Evolutionary conservation across 2,113 vertebrate genomes (phyloP).

Genomic region (mouse (Mus musculus)): DNA sequence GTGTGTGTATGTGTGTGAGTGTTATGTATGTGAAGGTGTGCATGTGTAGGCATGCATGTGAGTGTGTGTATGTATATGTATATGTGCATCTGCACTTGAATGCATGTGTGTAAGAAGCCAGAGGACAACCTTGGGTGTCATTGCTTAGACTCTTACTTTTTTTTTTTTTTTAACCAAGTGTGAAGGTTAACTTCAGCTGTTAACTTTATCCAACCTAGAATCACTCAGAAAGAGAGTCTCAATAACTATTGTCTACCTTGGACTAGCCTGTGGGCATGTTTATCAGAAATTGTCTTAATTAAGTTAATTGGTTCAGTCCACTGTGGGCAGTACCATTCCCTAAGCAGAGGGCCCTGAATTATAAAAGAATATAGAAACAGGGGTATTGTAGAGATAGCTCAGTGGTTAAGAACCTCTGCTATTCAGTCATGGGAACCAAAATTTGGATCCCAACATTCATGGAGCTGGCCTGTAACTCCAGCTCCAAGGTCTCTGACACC

Average conservation of each 20-base stretch:
- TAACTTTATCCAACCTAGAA: background rate
- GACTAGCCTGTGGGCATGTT: background rate
- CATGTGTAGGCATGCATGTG: too few species aligned
- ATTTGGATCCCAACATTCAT: background rate
- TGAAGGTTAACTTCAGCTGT: background rate
- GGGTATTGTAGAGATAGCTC: background rate
- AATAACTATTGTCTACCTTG: background rate
- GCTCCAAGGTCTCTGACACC: background rate
- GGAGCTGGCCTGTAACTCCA: background rate
- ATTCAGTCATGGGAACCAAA: background rate
- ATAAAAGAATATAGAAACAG: background rate
- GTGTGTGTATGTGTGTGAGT: background rate
- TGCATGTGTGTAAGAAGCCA: background rate
- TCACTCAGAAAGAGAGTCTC: background rate
- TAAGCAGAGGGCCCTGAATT: background rate
- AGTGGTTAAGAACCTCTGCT: background rate
- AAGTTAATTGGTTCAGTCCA: background rate
- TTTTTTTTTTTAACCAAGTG: background rate
- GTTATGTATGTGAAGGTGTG: too few species aligned
- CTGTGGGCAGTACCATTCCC: background rate
- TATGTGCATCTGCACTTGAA: background rate
- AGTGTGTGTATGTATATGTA: background rate
- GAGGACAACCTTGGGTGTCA: background rate
- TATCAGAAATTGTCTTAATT: background rate
- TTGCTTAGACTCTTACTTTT: background rate